Base-by-base conservation (phyloP, 2,888 invertebrate species). In the Hypselothyrea guttata region DNA sequence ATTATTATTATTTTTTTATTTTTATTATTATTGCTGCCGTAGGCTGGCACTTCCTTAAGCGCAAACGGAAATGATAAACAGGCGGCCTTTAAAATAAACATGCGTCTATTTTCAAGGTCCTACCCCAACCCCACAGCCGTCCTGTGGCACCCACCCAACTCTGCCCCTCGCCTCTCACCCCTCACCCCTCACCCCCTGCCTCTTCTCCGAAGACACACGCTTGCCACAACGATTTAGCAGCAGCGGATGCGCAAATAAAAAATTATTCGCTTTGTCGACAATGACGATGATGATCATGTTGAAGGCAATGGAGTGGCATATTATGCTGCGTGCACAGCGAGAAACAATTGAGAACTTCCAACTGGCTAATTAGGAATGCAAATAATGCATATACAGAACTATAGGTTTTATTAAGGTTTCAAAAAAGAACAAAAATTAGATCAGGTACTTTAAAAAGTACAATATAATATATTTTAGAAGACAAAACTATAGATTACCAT, bases 161-260 rank as follows among this genome's bases (percentile, higher is more conserved):
- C 15, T 33, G 37, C 33, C 35, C 38, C 5, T 18, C 38, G 7
- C 9, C 38, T 18, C 16, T 18, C 13, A 4, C 40, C 22, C 13
- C 13, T n/a, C 11, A 27, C 7, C 27, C 22, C 40, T 15, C 22
- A 31, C 30, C 27, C 1, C 34, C 11, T 4, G 7, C 33, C 4
- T 11, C 16, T 22, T 15, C 28, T 22, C 1, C 48, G 7, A 9
- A n/a, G n/a, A n/a, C n/a, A n/a, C n/a, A n/a, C 1, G 11, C 12
- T 9, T 22, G 46, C 34, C 38, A 38, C 15, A 28, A 56, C 68
- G 64, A 68, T 63, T 70, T 55, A 22, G 61, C 68, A 37, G 54
- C 64, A 77, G 67, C 86, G 86, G 85, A 86, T 86, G 86, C 83
- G 76, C 76, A 76, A 79, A 86, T 86, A 81, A 86, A 77, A 22